A percentile compares a stretch with the other conserved stretches of the same genome.
Evolutionary conservation across 2,113 vertebrate species (phyloP).

Genomic region (Thalassarche chlororhynchos): DNA sequence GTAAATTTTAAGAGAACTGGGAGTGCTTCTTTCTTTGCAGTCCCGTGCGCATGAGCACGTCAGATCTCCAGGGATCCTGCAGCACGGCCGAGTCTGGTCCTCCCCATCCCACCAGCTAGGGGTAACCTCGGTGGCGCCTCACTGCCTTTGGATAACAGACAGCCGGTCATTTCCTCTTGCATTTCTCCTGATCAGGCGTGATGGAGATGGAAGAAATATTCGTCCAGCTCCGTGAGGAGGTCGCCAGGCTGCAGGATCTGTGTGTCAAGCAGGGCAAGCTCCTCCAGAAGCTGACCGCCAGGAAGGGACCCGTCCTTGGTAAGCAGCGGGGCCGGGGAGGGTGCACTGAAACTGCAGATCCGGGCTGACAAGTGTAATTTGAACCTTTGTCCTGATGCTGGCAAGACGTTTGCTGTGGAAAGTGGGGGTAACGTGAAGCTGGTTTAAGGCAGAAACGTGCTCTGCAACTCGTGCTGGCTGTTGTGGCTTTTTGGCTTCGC

Average conservation of each 20-base stretch:
- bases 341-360: neutral
- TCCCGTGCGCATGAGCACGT: accelerated
- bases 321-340: neutral
- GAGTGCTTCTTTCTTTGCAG: neutral
- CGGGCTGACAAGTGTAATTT: accelerated
- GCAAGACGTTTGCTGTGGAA: neutral
- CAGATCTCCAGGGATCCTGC: neutral
- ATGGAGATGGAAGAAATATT: conserved; percentile 77
- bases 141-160: accelerated
- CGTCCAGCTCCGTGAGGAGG: conserved; percentile 76
- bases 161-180: accelerated
- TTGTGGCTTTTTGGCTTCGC: neutral
- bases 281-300: conserved; percentile 68
- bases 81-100: accelerated
- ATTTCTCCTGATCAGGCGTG: neutral
- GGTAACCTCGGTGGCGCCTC: neutral
- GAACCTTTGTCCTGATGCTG: neutral
- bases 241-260: conserved; percentile 75
- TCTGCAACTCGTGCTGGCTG: neutral
- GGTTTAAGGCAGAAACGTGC: neutral
- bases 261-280: conserved; percentile 81
- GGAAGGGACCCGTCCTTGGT: neutral
- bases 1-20: neutral
- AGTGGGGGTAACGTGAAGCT: neutral
- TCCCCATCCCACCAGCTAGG: neutral